phyloP scores from a whole-genome alignment of 2,113 vertebrate genomes.

The Cygnus atratus region DNA sequence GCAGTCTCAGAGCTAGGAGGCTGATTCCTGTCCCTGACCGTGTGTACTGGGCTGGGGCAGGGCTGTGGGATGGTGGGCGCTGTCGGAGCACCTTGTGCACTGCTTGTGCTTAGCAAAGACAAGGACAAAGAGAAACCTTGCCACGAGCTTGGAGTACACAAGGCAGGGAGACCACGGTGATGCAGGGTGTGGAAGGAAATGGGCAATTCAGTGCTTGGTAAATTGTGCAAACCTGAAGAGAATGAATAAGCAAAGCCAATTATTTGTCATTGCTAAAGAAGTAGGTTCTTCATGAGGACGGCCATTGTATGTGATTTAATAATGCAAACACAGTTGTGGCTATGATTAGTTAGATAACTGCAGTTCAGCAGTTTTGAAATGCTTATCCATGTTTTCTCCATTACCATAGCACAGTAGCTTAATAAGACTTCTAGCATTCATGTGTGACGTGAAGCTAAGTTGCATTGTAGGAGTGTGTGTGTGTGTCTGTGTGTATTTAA shows the following conservation, averaged over 20 bases:
- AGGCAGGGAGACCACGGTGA: background rate
- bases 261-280: background rate
- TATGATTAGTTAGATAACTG: background rate
- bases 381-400: background rate
- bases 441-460: background rate
- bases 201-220: background rate
- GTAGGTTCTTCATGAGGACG: background rate
- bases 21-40: too few relatives aligned
- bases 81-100: background rate
- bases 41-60: accelerated
- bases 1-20: background rate
- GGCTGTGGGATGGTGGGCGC: accelerated
- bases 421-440: background rate
- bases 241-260: background rate
- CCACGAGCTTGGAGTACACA: background rate
- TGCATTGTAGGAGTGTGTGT: background rate
- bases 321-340: background rate
- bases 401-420: background rate
- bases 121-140: background rate
- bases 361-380: background rate
- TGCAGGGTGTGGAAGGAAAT: background rate
- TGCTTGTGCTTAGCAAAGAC: background rate
- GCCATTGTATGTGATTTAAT: background rate
- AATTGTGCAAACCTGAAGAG: background rate
- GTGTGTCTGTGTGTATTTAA: background rate